A percentile compares a stretch with the other conserved stretches of the same genome.
These are phyloP conservation scores for Monochamus saltuarius DNA, from an alignment of 1,140 invertebrate genomes.

Conservation along the genomic window DNA sequence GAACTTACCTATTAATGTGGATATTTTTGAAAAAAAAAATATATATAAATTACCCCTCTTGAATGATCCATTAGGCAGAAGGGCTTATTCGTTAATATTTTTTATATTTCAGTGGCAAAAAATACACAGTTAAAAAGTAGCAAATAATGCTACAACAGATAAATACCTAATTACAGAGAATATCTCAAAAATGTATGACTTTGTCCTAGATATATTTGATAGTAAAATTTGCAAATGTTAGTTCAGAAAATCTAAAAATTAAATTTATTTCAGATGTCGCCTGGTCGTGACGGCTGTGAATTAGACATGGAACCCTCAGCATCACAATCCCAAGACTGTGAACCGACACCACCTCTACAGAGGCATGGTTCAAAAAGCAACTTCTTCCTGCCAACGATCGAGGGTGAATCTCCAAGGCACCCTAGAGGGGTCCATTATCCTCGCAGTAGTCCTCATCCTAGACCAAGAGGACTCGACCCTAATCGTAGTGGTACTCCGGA, in stretches of 20 bases:
- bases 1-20: too few species aligned
- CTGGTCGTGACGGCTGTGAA: conserved; percentile 72
- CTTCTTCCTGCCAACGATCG: conserved; percentile 77
- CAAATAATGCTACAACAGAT: too few species aligned
- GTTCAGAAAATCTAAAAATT: too few species aligned
- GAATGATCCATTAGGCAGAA: too few species aligned
- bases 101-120: too few species aligned
- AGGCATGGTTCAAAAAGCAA: conserved; percentile 89
- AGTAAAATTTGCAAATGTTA: neutral
- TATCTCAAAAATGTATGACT: too few species aligned
- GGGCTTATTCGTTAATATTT: too few species aligned
- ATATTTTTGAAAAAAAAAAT: too few species aligned
- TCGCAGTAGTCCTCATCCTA: conserved; percentile 74
- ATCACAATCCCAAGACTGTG: conserved; percentile 89
- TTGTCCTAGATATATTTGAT: too few species aligned
- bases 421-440: conserved; percentile 65
- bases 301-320: conserved; percentile 81
- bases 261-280: conserved; percentile 66
- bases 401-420: conserved; percentile 63
- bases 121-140: too few species aligned
- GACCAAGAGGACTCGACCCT: conserved; percentile 66
- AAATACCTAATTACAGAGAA: too few species aligned
- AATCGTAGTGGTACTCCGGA: conserved; percentile 72
- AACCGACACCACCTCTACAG: conserved; percentile 87
- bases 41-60: too few species aligned